Evolutionary conservation across 2,888 invertebrate species (phyloP), one percentile per base, ranked within the genome.

Genomic region (Pseudococcus longispinus): DNA sequence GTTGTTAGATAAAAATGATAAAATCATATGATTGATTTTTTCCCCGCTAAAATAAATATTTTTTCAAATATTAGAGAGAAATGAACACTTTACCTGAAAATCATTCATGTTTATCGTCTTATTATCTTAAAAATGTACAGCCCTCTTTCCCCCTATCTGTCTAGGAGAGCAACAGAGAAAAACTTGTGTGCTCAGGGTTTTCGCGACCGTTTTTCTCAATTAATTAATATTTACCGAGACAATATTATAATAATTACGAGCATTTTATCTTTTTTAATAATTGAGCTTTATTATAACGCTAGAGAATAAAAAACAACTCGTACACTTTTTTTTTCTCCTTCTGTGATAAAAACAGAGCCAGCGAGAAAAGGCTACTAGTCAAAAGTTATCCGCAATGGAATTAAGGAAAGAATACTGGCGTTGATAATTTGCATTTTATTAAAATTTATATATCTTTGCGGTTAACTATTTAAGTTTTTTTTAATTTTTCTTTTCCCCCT

Each of bases 201-300:
- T 37, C 37, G 46, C 46, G 13, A 46, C 15, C 46, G 60, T 60
- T 74, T 74, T 74, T 74, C 74, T 74, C 29, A 74, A 74, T 74
- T 74, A 74, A 74, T 74, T 74, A 74, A 32, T 37, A 74, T 74
- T 74, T 74, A 74, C 74, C 18, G 74, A 74, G 37, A 74, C 74
- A 37, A 74, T 37, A 74, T 74, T 74, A 74, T 74, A 74, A 74
- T 74, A 74, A 74, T 74, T 74, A 74, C 74, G 74, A 37, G 74
- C 37, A 32, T 74, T 74, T 74, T 74, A 74, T 74, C 74, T 74
- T 74, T 74, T 65, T 74, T 74, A 74, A 74, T 74, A 74, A 74
- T 74, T 74, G 74, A 74, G 37, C 74, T 74, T 74, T 74, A 74
- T 74, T 74, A 74, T 37, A 37, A 74, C 74, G 37, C 74, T 15